Evolutionary conservation across 2,113 vertebrate species (phyloP), one percentile per base, ranked within the genome.

Genomic region (Mus musculus): DNA sequence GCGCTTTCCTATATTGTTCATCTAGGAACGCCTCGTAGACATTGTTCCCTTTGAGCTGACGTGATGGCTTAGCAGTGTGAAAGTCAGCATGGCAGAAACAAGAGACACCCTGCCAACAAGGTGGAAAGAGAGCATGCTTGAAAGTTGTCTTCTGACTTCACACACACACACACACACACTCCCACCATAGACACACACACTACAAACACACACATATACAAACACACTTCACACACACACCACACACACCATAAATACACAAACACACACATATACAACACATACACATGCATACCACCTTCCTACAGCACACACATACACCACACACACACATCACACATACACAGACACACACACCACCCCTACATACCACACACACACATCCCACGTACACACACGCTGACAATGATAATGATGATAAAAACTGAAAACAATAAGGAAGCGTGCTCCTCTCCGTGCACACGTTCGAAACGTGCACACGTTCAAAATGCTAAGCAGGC

Each of bases 1-100:
- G 54, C 28, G 46, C 42, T 76, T 90, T 92, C 71, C 30, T 87
- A 77, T 46, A 59, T 59, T 26, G 49, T 84, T 77, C 42, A n/a
- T 42, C 75, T 95, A 46, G 63, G 61, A 95, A 76, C 90, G 46
- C 84, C 24, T 92, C 71, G 65, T 26, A 49, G n/a, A n/a, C 30
- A 42, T 63, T 30, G 59, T 63, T 17, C 59, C 80, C 2, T 42
- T 63, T 28, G n/a, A 42, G 59, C 13, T n/a, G 63, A 2, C 14
- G 17, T 0, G 24, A 20, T 28, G n/a, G 59, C 59, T 63, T 63
- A 65, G n/a, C 24, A 28, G 20, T 63, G n/a, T 17, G n/a, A 63
- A 24, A 84, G 13, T 24, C n/a, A 30, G 59, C n/a, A 61, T 20
- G 49, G 30, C 17, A 54, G 30, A 82, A 39, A 61, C 22, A 61